Evolutionary conservation across 2,113 vertebrate species (phyloP), one percentile per base, ranked within the genome.

Genomic region (Oryzias woworae): DNA sequence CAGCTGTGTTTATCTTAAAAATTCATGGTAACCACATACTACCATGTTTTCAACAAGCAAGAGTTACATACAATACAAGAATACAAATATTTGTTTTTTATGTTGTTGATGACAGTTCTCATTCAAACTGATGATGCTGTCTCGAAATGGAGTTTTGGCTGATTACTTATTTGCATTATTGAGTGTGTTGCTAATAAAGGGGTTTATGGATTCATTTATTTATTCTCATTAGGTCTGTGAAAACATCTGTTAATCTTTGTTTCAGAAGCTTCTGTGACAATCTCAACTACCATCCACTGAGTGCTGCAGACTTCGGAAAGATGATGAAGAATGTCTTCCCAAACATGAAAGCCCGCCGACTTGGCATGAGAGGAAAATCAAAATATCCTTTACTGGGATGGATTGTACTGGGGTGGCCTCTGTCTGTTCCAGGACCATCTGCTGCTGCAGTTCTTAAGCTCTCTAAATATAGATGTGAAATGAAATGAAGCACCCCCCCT

Each of bases 291-390:
- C 96, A 98, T 69, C 95, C 96, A 28, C 91, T 99, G 89, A 99
- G 97, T 86, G 96, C 97, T 71, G 96, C 97, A 64, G 97, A 99
- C 88, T 99, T 99, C 73, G 97, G 97, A 68, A 99, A 99, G 92
- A 98, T 99, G 84, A 99, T 99, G 97, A 99, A 99, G 91, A 99
- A 98, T 16, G 95, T 99, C 78, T 99, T 99, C 92, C 97, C 97
- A 46, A 99, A 98, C 88, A 99, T 99, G 97, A 99, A 99, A 91
- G 97, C 97, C 15, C 96, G 97, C 72, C 96, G 97, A 75, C 94
- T 99, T 69, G 97, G 97, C 93, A 99, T 96, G 85, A 95, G 97
- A 91, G 97, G 97, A 87, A 98, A 99, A 95, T 99, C 97, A 59
- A 99, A 98, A 99, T 99, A 99, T 99, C 97, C 96, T 99, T 98